Base-by-base conservation (phyloP, 2,888 invertebrate genomes). In the Dynastes tityus region DNA sequence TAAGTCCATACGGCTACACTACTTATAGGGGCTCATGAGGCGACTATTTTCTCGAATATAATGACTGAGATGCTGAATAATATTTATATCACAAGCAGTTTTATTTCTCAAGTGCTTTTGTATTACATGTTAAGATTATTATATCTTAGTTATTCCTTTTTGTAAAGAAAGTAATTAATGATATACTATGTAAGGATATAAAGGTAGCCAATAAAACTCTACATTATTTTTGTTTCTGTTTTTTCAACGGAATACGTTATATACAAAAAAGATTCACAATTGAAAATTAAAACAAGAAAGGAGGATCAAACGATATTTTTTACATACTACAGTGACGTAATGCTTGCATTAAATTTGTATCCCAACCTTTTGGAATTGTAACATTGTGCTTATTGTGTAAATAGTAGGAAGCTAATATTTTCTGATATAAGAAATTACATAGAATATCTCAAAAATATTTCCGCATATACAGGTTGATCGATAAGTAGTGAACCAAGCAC, bases 1-100 rank as follows among this genome's bases (percentile, higher is more conserved):
- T 96, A 29, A 94, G 92, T 83, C 95, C 95, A 0, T 95, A 91
- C 87, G 94, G 95, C 22, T 96, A 95, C 85, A 92, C 94, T 0
- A 95, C 95, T 0, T 95, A 95, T 86, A 91, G 94, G 83, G 95
- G 95, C 77, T 90, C 91, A 82, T 93, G 90, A 88, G 49, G 32
- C 37, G 29, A 29, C 22, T 45, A 55, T 27, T 27, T 16, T 45
- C 22, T 76, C 53, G 64, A 76, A 40, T 67, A 2, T n/a, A 64
- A 53, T 53, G 32, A 76, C 67, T 76, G 67, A 65, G 2, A 64
- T 76, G 53, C 29, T 67, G 16, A 63, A 45, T 49, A n/a, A 40
- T 37, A 58, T 27, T 37, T 16, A 37, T 6, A n/a, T 68, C 16
- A 9, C 16, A 53, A 32, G 53, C 55, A 53, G 37, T 32, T 71